These are phyloP conservation scores for Coenobita brevimanus DNA, from an alignment of 1,140 invertebrate genomes.

Conservation along the genomic window DNA sequence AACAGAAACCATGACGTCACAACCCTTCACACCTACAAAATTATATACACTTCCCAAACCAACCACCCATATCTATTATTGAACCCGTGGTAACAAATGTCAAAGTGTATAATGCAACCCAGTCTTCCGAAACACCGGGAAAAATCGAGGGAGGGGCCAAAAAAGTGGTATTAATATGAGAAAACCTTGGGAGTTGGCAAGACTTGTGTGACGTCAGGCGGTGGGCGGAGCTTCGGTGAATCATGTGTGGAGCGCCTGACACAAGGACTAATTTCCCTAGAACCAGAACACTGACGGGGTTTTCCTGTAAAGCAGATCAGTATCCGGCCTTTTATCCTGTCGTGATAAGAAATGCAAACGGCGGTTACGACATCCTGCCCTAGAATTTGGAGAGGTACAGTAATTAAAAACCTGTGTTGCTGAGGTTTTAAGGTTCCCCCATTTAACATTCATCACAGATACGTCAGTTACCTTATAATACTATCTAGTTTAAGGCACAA, in stretches of 20 bases:
- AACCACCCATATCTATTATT: background rate
- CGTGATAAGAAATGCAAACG: background rate
- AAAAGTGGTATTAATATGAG: background rate
- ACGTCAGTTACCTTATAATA: too few species aligned
- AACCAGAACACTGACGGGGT: background rate
- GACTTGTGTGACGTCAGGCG: slow-evolving; percentile 35
- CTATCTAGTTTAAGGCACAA: too few species aligned
- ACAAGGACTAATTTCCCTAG: background rate
- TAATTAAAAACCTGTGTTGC: too few species aligned
- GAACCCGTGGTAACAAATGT: background rate
- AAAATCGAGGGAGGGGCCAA: background rate
- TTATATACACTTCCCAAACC: background rate
- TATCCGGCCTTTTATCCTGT: slow-evolving; percentile 11
- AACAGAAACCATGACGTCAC: slow-evolving; percentile 49
- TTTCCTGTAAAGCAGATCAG: slow-evolving; percentile 14
- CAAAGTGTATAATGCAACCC: background rate
- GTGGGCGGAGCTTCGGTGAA: slow-evolving; percentile 51
- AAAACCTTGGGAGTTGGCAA: slow-evolving; percentile 32
- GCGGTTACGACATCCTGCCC: background rate
- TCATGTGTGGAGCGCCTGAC: slow-evolving; percentile 48
- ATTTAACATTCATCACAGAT: too few species aligned
- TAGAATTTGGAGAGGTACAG: too few species aligned
- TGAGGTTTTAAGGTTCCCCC: too few species aligned
- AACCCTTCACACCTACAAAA: background rate
- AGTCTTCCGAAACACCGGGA: background rate